Evolutionary conservation across 2,113 vertebrate species (phyloP), one percentile per base, ranked within the genome.

Genomic region (Alectura lathami): DNA sequence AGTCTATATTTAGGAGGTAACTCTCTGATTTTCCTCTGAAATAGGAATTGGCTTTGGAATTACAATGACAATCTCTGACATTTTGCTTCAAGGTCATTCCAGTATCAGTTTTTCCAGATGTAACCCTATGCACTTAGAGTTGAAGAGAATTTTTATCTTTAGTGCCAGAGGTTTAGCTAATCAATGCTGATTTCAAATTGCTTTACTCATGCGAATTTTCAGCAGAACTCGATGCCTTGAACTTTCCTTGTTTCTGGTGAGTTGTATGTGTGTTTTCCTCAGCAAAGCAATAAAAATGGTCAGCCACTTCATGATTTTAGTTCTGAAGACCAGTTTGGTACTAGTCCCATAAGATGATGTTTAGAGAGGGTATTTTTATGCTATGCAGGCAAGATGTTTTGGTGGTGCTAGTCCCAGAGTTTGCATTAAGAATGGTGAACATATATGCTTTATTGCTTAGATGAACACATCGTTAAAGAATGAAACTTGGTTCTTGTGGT

Each of bases 61-160:
- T 85, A 72, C n/a, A 73, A 51, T 83, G 81, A 64, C 0, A 0
- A 32, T 91, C 60, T 94, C 32, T 86, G 70, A 70, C 34, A 73
- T 89, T 89, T 92, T 66, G 13, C 51, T 83, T 82, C 43, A 83
- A 94, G 73, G 59, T 86, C 70, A 93, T 94, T 94, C 82, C 80
- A 80, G 57, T 80, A 91, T 94, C 77, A 50, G 11, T 91, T 96
- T 96, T 95, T 90, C 88, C 76, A 90, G 73, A 90, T 83, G 59
- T 91, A 95, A 96, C 38, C 54, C 56, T 91, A 77, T 91, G 78
- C 51, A 48, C 32, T 76, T 77, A 57, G n/a, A 87, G 54, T 38
- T 86, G 77, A 69, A 73, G 54, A 84, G 94, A 88, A 93, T 92
- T 95, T 97, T 95, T 93, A n/a, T 83, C 60, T 92, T 81, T 50